Percentiles rank a stretch among this genome's conserved stretches.
These are phyloP conservation scores for Paracyclopina nana DNA, from an alignment of 1,140 invertebrate genomes.

Conservation along the genomic window DNA sequence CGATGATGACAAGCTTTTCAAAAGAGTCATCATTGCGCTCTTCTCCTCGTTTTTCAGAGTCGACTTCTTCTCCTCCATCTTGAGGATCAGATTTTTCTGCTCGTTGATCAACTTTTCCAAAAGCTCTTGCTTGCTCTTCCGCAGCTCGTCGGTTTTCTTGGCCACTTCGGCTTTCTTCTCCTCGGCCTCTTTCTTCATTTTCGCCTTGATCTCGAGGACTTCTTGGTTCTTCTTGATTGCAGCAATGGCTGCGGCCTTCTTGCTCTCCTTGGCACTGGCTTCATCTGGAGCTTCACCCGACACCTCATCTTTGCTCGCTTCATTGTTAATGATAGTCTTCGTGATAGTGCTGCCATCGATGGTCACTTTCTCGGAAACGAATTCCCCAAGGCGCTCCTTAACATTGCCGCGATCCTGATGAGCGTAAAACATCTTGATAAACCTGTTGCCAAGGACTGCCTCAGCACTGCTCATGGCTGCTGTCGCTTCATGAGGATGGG, in stretches of 20 bases:
- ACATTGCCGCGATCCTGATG: constrained; percentile 27
- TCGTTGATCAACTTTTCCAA: constrained; percentile 54
- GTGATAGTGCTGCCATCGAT: too few species aligned
- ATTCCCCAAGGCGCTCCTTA: background rate
- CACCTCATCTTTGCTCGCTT: too few species aligned
- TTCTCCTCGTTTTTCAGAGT: constrained; percentile 37
- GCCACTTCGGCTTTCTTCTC: constrained; percentile 42
- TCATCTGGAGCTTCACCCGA: background rate
- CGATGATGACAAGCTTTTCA: constrained; percentile 48
- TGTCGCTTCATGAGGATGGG: constrained; percentile 64
- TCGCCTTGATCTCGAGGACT: constrained; percentile 37
- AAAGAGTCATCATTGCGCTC: constrained; percentile 42
- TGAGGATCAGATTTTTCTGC: constrained; percentile 48
- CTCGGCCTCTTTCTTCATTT: constrained; percentile 40
- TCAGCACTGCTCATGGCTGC: constrained; percentile 81
- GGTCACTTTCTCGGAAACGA: too few species aligned
- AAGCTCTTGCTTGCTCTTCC: constrained; percentile 52
- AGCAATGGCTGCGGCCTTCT: constrained; percentile 25
- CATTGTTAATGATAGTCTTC: too few species aligned
- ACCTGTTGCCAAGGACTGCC: constrained; percentile 83
- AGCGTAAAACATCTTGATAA: constrained; percentile 43
- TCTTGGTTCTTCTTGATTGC: constrained; percentile 41
- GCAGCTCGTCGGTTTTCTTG: constrained; percentile 47
- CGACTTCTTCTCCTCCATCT: constrained; percentile 42
- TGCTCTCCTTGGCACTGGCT: background rate